Conservation (phyloP, 2,113 vertebrate genomes). For the Enhydra lutris region DNA sequence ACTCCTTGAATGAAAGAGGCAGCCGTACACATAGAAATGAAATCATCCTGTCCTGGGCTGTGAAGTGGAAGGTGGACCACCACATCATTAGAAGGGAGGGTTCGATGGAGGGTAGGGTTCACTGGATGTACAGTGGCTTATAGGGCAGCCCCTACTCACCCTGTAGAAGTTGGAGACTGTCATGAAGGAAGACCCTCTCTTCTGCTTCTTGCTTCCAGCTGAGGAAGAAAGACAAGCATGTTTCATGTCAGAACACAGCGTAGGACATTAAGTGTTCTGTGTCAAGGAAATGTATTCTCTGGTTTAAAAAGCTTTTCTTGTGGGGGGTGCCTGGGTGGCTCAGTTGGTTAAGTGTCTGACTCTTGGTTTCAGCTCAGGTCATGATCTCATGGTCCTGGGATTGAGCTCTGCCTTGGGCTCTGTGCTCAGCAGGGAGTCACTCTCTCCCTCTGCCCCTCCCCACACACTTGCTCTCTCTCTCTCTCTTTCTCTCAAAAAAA, state of each 20-base stretch:
- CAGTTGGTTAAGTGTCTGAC: neutral
- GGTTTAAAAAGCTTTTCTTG: neutral
- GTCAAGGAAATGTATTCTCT: neutral
- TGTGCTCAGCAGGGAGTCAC: neutral
- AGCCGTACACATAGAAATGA: neutral
- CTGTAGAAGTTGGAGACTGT: slow-evolving; percentile 67
- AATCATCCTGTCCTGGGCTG: neutral
- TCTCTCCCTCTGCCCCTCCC: neutral
- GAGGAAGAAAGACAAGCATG: neutral
- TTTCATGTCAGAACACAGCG: neutral
- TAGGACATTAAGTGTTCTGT: neutral
- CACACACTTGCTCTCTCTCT: neutral
- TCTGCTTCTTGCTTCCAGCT: slow-evolving; percentile 70
- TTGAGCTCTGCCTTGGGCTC: neutral
- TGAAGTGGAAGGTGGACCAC: neutral
- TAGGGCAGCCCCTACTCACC: slow-evolving; percentile 4
- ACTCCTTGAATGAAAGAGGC: neutral
- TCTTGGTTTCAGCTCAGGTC: neutral
- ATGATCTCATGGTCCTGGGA: neutral
- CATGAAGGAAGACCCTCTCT: slow-evolving; percentile 67
- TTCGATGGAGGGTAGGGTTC: neutral
- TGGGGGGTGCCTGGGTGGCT: neutral
- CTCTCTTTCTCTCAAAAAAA: neutral
- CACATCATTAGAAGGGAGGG: neutral
- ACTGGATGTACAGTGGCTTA: neutral